Evolutionary conservation across 2,888 invertebrate genomes (phyloP).

Genomic region (Mechanitis messenoides): DNA sequence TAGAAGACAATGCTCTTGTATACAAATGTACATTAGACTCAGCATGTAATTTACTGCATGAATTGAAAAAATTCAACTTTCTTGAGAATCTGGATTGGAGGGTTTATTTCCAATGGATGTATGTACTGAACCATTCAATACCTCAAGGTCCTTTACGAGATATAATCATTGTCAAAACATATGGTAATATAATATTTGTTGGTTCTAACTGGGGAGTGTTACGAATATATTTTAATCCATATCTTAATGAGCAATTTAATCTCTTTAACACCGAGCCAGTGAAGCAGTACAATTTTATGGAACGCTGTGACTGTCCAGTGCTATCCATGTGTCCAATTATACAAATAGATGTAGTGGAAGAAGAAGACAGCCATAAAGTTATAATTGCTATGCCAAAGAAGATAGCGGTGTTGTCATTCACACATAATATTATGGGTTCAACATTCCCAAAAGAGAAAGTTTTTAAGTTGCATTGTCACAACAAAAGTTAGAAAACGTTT

Average conservation of each 20-base stretch:
- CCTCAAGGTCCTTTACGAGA: conserved; percentile 49
- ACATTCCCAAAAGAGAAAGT: conserved; percentile 35
- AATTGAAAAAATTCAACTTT: conserved; percentile 44
- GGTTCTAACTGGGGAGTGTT: conserved; percentile 56
- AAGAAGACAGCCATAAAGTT: conserved; percentile 49
- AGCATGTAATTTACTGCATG: conserved; percentile 39
- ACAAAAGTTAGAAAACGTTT: too few relatives aligned
- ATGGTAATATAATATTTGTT: conserved; percentile 56
- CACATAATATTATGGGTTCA: conserved; percentile 41
- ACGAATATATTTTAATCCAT: conserved; percentile 53
- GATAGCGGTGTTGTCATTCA: conserved; percentile 50
- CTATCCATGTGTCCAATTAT: conserved; percentile 51
- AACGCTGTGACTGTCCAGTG: conserved; percentile 48
- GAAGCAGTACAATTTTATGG: conserved; percentile 55
- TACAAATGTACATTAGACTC: conserved; percentile 36
- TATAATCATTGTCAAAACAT: conserved; percentile 46
- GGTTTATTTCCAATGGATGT: conserved; percentile 54
- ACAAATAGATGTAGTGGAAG: conserved; percentile 53
- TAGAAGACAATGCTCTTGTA: conserved; percentile 32
- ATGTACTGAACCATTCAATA: conserved; percentile 38
- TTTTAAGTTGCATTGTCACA: too few relatives aligned
- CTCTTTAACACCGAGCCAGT: conserved; percentile 47
- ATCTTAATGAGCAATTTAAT: conserved; percentile 45
- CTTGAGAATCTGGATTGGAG: conserved; percentile 57
- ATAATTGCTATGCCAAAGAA: conserved; percentile 62